phyloP scores from a whole-genome alignment of 2,888 invertebrate species.

The Drosophila flavopinicola region DNA sequence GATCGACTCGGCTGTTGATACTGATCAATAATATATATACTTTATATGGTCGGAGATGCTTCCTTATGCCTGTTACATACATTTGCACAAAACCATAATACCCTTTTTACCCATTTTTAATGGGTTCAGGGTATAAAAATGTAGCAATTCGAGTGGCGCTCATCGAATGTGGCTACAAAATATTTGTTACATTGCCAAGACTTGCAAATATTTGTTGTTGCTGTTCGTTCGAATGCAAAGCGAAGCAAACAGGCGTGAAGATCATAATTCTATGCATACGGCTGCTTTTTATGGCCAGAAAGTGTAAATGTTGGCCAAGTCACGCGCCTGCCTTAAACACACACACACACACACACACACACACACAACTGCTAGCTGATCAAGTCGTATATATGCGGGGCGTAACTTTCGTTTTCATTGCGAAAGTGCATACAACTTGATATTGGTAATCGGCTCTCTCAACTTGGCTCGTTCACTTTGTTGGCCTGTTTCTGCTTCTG shows the following conservation, averaged over 20 bases:
- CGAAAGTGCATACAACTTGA: slow-evolving; percentile 78
- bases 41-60: too few species aligned
- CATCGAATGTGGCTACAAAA: slow-evolving; percentile 60
- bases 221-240: slow-evolving; percentile 48
- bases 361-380: slow-evolving; percentile 1
- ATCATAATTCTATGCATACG: slow-evolving; percentile 71
- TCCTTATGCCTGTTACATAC: too few species aligned
- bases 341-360: slow-evolving; percentile 14
- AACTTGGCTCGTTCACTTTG: slow-evolving; percentile 42
- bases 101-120: too few species aligned
- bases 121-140: too few species aligned
- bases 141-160: slow-evolving; percentile 55
- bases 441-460: slow-evolving; percentile 56
- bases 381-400: slow-evolving; percentile 37
- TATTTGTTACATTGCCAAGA: slow-evolving; percentile 78
- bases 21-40: too few species aligned
- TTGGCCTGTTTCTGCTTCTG: slow-evolving; percentile 56
- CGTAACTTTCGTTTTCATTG: slow-evolving; percentile 79
- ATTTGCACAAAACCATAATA: too few species aligned
- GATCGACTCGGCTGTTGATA: too few species aligned
- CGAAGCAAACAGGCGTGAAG: slow-evolving; percentile 66
- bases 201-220: slow-evolving; percentile 31
- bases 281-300: slow-evolving; percentile 53
- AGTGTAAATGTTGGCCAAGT: slow-evolving; percentile 70
- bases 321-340: slow-evolving; percentile 53